Conservation (phyloP, 2,797 vertebrate genomes). For the Enoplosus armatus region DNA sequence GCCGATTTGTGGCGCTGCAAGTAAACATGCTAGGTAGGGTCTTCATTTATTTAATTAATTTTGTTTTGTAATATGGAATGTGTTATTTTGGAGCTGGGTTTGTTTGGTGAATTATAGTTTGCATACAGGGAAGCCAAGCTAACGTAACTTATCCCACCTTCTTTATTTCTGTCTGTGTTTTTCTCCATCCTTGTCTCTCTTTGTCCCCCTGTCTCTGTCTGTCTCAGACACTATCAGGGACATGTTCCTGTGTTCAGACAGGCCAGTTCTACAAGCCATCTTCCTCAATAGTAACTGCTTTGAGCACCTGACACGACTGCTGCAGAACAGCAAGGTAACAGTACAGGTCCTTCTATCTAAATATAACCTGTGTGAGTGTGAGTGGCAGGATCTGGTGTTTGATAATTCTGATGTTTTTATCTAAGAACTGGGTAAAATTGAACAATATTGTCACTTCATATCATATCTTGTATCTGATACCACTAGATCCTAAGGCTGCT, state of each 20-base stretch:
- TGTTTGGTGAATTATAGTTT: background rate
- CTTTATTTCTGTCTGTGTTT: background rate
- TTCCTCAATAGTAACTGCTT: conserved; percentile 99
- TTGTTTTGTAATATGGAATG: no score
- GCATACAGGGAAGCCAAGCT: background rate
- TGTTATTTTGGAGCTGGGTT: no score
- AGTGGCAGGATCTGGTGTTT: conserved; percentile 16
- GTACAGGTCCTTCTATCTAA: background rate
- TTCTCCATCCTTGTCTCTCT: background rate
- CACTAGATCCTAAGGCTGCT: background rate
- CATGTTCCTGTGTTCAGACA: conserved; percentile 96
- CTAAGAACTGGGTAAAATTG: background rate
- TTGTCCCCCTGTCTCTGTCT: background rate
- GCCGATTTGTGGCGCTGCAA: conserved; percentile 93
- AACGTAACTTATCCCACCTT: background rate
- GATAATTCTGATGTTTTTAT: conserved; percentile 1
- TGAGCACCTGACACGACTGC: conserved; percentile 94
- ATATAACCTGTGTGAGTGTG: conserved; percentile 8
- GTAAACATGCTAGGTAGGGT: conserved; percentile 98
- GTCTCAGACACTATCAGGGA: conserved; percentile 94
- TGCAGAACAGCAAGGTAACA: conserved; percentile 98
- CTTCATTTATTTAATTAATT: no score
- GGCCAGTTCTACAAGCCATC: conserved; percentile 97
- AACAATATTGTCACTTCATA: background rate
- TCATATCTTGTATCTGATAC: background rate